Base-by-base conservation (phyloP, 2,888 invertebrate genomes). In the Elegia similella region DNA sequence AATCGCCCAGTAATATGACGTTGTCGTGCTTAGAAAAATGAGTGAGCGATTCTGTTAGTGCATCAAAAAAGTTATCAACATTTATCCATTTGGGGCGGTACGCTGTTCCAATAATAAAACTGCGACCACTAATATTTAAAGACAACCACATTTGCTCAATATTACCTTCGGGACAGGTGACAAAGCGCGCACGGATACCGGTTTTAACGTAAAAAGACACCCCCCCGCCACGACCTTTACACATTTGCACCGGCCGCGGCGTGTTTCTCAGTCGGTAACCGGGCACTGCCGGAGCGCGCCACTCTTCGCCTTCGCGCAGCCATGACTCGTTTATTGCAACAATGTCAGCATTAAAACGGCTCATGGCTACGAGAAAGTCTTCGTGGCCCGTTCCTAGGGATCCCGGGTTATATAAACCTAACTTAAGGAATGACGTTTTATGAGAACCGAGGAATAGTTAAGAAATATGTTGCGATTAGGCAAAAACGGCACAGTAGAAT, bases 101-200 rank as follows among this genome's bases (percentile, higher is more conserved):
- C 6, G 50, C 50, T n/a, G n/a, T n/a, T n/a, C n/a, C n/a, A n/a
- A n/a, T n/a, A n/a, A n/a, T n/a, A n/a, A n/a, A n/a, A n/a, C 16
- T 34, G 2, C 16, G 50, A 6, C 50, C 34, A 34, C 16, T 50
- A 2, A 50, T 13, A 16, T 12, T 12, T 13, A 34, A 8, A 2
- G 50, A 50, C 16, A 50, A 23, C 50, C 50, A 50, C 50, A 50
- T 34, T 30, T 50, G 50, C 8, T 50, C 50, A 15, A 50, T 50
- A 16, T 34, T 16, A 15, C 15, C 50, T 1, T 6, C 10, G 6
- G 50, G 50, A 34, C 10, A 17, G 2, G 32, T 6, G 34, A 50
- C 34, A 6, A 50, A 6, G n/a, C 50, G 50, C 1, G 50, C 50
- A 1, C 50, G 50, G 3, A 50, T 32, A 34, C 16, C 34, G 8